Evolutionary conservation across 92 coral and sea anemone species (phyloP).

Genomic region (Epizoanthus ramosus): DNA sequence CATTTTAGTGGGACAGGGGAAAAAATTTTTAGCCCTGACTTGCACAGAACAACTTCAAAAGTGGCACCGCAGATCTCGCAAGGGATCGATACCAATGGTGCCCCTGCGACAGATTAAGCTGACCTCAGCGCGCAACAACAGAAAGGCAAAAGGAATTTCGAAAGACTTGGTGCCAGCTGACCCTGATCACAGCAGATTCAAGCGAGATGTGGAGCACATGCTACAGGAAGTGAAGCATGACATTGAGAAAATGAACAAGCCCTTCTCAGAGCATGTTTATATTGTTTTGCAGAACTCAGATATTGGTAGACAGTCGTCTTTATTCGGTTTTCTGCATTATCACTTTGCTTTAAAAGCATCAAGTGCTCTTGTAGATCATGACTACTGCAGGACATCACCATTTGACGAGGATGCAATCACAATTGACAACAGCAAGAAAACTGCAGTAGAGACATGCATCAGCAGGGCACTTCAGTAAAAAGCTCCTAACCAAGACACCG

Average conservation of each 20-base stretch:
- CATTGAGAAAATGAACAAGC: not conserved
- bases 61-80: slow-evolving; percentile 32
- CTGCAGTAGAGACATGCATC: not conserved
- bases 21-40: slow-evolving; percentile 22
- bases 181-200: not conserved
- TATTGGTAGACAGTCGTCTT: not conserved
- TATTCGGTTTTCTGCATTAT: not conserved
- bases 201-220: not conserved
- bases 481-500: not conserved
- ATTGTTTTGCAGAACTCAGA: not conserved
- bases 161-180: slow-evolving; percentile 2
- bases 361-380: not conserved
- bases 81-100: slow-evolving; percentile 2
- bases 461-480: not conserved
- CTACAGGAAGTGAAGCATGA: not conserved
- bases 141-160: not conserved
- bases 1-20: slow-evolving; percentile 7
- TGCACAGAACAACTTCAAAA: slow-evolving; percentile 46
- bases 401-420: not conserved
- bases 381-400: not conserved
- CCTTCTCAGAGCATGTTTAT: not conserved
- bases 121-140: not conserved
- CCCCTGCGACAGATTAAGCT: not conserved
- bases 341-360: not conserved
- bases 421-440: not conserved